Evolutionary conservation across 2,113 vertebrate species (phyloP).

Genomic region (Madoqua kirkii): DNA sequence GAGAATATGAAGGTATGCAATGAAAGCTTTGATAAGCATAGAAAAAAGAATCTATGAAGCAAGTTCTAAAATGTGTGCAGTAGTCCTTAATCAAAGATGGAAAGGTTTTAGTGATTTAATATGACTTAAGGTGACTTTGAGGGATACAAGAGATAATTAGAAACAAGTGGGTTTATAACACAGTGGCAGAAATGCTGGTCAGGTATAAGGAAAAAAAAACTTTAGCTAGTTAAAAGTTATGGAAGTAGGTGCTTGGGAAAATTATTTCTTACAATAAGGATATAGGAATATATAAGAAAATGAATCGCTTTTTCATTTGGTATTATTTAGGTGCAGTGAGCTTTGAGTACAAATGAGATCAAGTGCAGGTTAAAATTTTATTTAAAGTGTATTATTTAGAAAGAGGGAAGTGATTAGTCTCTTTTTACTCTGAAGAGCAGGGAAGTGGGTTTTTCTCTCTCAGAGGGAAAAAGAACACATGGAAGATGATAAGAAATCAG

Average conservation of each 20-base stretch:
- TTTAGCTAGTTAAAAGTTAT: neutral
- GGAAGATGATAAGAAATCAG: neutral
- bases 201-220: neutral
- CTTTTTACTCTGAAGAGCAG: neutral
- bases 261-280: neutral
- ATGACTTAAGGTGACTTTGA: slow-evolving; percentile 18
- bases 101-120: neutral
- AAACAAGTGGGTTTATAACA: slow-evolving; percentile 35
- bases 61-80: neutral
- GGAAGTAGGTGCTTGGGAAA: neutral
- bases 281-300: neutral
- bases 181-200: neutral
- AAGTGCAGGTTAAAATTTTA: neutral
- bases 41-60: neutral
- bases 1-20: neutral
- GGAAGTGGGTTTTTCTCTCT: neutral
- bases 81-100: neutral
- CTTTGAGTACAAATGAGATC: neutral
- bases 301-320: neutral
- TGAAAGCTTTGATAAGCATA: neutral
- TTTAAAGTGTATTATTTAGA: neutral
- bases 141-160: neutral
- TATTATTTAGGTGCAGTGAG: neutral
- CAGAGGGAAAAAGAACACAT: neutral
- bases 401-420: neutral